phyloP scores from a whole-genome alignment of 2,888 invertebrate genomes.

The Strigamia maritima region DNA sequence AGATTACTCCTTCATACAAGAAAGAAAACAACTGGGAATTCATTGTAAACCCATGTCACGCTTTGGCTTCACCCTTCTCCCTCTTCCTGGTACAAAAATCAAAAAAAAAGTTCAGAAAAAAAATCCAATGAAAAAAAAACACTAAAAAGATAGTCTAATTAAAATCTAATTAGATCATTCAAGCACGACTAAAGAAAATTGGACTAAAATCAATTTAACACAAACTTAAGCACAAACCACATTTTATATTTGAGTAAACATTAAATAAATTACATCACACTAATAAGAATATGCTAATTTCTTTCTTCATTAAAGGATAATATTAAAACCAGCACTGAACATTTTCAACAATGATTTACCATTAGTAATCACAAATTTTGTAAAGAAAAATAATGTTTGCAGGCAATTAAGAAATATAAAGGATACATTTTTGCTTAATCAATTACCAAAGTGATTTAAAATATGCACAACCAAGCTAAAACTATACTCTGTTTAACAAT shows the following conservation, averaged over 20 bases:
- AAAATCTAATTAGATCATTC: slow-evolving; percentile 15
- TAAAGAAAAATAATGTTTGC: no score
- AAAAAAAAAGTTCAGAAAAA: not conserved
- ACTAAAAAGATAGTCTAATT: slow-evolving; percentile 5
- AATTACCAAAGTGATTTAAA: no score
- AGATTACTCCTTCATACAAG: not conserved
- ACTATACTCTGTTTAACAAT: no score
- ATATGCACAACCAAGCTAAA: no score
- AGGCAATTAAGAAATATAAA: no score
- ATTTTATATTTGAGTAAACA: not conserved
- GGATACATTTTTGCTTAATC: no score
- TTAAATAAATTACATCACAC: not conserved
- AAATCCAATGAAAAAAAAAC: not conserved
- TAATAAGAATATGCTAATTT: not conserved
- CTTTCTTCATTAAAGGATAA: not conserved
- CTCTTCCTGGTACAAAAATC: not conserved
- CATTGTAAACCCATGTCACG: slow-evolving; percentile 1
- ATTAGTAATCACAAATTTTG: no score
- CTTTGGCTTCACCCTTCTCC: not conserved
- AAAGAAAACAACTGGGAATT: slow-evolving; percentile 15
- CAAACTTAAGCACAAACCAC: not conserved
- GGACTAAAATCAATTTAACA: not conserved
- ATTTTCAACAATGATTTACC: no score
- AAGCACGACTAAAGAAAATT: not conserved
- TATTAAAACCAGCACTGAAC: no score